Conservation (phyloP, 2,113 vertebrate species). For the Petroica traversi region DNA sequence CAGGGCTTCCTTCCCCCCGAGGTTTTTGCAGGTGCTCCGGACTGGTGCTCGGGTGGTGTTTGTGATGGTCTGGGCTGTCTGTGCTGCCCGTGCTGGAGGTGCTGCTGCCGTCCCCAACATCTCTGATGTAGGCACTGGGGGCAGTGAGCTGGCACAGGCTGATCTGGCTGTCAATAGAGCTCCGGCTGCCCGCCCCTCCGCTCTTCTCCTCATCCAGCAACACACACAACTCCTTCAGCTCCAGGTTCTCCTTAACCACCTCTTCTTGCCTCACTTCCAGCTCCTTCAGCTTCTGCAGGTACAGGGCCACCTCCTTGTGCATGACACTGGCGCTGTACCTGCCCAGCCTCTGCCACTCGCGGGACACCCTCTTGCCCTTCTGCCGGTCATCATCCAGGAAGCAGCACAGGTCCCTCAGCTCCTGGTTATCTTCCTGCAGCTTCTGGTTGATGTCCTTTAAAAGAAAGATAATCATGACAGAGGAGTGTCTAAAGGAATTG, state of each 20-base stretch:
- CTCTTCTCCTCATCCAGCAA: constrained; percentile 91
- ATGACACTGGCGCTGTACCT: constrained; percentile 89
- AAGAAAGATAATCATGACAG: constrained; percentile 16
- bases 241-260: constrained; percentile 91
- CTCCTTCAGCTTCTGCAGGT: constrained; percentile 93
- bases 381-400: constrained; percentile 96
- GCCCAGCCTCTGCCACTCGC: constrained; percentile 95
- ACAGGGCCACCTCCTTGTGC: constrained; percentile 93
- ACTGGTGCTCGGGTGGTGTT: constrained; percentile 71
- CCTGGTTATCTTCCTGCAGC: constrained; percentile 97
- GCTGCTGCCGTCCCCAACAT: constrained; percentile 93
- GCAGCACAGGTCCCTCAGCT: constrained; percentile 94
- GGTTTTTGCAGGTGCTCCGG: constrained; percentile 83
- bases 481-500: not conserved
- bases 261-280: constrained; percentile 91
- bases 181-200: constrained; percentile 80
- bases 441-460: constrained; percentile 96
- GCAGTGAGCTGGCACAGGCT: constrained; percentile 84
- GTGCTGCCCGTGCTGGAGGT: constrained; percentile 89
- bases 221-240: constrained; percentile 92
- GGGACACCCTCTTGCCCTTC: constrained; percentile 92
- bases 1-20: constrained; percentile 82
- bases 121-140: constrained; percentile 76
- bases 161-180: constrained; percentile 90
- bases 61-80: constrained; percentile 82